These are phyloP conservation scores for Pygoscelis antarcticus DNA, from an alignment of 2,113 vertebrate genomes.

Conservation along the genomic window DNA sequence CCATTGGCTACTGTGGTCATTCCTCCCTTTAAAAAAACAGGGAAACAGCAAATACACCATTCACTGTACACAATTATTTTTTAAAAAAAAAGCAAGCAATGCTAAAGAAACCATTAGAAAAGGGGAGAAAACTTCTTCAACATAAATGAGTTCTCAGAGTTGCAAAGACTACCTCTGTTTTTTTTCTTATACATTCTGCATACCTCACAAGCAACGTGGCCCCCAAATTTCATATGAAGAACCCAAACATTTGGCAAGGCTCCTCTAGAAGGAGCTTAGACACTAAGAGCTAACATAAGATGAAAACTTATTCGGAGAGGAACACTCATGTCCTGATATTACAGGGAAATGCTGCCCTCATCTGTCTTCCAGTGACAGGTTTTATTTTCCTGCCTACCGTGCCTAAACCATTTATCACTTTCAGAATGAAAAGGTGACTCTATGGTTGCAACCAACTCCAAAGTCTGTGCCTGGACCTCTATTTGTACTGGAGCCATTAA, in stretches of 20 bases:
- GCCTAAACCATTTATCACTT: not conserved
- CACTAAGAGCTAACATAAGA: not conserved
- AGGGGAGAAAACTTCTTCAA: not conserved
- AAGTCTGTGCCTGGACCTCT: not conserved
- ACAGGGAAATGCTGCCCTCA: constrained; percentile 43
- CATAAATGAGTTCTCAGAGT: not conserved
- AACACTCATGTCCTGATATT: not conserved
- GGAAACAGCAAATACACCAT: not conserved
- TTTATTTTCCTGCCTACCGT: not conserved
- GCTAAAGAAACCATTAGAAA: not conserved
- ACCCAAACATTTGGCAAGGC: not conserved
- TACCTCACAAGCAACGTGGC: not conserved
- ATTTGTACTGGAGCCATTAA: not conserved
- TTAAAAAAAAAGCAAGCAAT: not conserved
- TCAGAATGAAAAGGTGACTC: not conserved
- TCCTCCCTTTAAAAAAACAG: not conserved
- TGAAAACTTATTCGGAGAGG: not conserved
- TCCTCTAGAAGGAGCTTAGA: not conserved
- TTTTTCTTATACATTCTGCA: not conserved
- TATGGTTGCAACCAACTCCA: not conserved
- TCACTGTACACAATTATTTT: not conserved
- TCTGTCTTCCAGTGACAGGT: not conserved
- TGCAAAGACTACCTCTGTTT: not conserved
- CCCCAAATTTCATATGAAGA: not conserved
- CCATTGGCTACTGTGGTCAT: not conserved